Evolutionary conservation across 2,113 vertebrate species (phyloP).

Genomic region (Brachyistius frenatus): DNA sequence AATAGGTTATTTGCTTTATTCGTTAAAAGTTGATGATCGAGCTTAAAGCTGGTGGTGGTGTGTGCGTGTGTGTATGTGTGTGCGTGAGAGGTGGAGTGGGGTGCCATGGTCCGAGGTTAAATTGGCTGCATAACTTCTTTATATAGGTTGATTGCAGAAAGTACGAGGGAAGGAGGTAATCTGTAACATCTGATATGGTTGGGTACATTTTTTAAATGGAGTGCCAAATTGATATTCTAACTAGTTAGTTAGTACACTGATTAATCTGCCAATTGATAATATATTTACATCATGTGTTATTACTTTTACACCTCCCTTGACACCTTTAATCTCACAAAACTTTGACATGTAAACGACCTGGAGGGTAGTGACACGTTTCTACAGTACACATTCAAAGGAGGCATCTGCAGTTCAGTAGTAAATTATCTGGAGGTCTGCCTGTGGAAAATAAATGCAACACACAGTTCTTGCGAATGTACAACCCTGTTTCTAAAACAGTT

Average conservation of each 20-base stretch:
- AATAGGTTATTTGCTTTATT: constrained; percentile 54
- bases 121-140: constrained; percentile 27
- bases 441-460: too few relatives aligned
- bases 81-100: neutral
- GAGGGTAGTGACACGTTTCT: neutral
- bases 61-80: too few relatives aligned
- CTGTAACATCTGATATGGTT: constrained; percentile 38
- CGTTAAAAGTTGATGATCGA: constrained; percentile 20
- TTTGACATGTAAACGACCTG: constrained; percentile 13
- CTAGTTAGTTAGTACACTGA: constrained; percentile 61
- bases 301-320: constrained; percentile 43
- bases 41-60: constrained; percentile 34
- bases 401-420: too few relatives aligned
- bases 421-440: too few relatives aligned
- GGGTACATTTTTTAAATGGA: constrained; percentile 47
- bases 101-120: constrained; percentile 17
- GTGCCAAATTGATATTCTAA: constrained; percentile 50
- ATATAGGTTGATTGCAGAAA: constrained; percentile 25
- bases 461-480: too few relatives aligned
- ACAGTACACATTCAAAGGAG: neutral
- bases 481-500: too few relatives aligned
- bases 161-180: constrained; percentile 5
- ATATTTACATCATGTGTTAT: constrained; percentile 32
- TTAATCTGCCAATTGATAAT: constrained; percentile 51
- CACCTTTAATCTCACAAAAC: constrained; percentile 11